Evolutionary conservation across 2,113 vertebrate genomes (phyloP), one percentile per base, ranked within the genome.

Genomic region (Albula goreensis): DNA sequence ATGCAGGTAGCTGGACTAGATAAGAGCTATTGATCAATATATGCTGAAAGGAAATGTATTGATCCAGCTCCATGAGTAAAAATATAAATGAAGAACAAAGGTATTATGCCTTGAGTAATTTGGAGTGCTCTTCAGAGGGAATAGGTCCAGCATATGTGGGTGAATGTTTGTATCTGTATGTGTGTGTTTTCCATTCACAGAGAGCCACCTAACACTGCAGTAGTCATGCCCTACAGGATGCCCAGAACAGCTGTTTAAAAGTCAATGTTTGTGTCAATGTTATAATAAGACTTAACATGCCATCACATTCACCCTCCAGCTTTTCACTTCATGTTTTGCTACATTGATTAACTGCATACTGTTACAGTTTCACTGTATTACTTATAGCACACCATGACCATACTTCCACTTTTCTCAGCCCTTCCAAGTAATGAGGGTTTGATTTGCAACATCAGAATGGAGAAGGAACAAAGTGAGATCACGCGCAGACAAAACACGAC

Each of bases 401-500:
- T n/a, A 10, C n/a, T 31, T n/a, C 70, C 70, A n/a, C 70, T 10
- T 74, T n/a, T 25, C 70, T n/a, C n/a, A 31, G 22, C 8, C 22
- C 70, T 74, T 31, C 8, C n/a, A 4, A 22, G 19, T n/a, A 22
- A 70, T 41, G 48, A 41, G 13, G 78, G 78, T 49, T 50, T 15
- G 78, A 4, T 50, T 11, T 6, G n/a, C 41, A 50, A 50, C 13
- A 4, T n/a, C 10, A 53, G n/a, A 31, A 56, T 2, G 10, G 22
- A 56, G 80, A 8, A 5, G n/a, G n/a, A 31, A 31, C 70, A 7
- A 31, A 31, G 70, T 31, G n/a, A 74, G n/a, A n/a, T 31, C 51
- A 79, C 83, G 82, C 85, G 50, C 81, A 85, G 82, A 19, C 15
- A 31, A 49, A 17, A 50, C 50, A 19, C 57, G 17, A 25, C 57